phyloP scores from a whole-genome alignment of 2,797 vertebrate species.

The Centroberyx gerrardi region DNA sequence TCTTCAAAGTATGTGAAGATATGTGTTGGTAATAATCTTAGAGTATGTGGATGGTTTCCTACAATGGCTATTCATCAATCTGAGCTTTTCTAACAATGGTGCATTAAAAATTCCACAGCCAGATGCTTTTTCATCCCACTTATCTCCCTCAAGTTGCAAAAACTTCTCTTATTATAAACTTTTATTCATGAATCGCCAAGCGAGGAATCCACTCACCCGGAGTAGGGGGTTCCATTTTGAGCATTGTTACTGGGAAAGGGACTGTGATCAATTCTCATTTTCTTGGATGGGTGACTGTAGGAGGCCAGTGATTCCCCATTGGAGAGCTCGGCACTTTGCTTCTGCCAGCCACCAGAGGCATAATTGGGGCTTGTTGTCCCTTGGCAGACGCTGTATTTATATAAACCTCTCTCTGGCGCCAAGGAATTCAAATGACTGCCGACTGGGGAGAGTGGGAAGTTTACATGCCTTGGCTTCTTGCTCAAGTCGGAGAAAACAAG shows the following conservation, averaged over 20 bases:
- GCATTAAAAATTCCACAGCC: conserved; percentile 61
- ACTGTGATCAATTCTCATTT: conserved; percentile 89
- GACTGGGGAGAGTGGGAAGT: conserved; percentile 66
- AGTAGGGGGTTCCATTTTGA: conserved; percentile 66
- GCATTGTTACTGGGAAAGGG: conserved; percentile 73
- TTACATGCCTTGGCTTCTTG: conserved; percentile 72
- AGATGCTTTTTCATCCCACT: conserved; percentile 55
- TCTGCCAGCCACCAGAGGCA: conserved; percentile 82
- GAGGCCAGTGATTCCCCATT: conserved; percentile 78
- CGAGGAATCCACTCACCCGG: conserved; percentile 72
- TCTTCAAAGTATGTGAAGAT: conserved; percentile 17
- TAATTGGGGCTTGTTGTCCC: conserved; percentile 84
- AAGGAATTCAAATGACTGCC: conserved; percentile 79
- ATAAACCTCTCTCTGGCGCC: conserved; percentile 72
- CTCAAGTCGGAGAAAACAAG: conserved; percentile 91
- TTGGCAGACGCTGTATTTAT: conserved; percentile 73
- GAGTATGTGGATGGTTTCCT: conserved; percentile 29
- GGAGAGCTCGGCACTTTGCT: conserved; percentile 74
- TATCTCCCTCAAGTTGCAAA: conserved; percentile 72
- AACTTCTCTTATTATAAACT: conserved; percentile 77
- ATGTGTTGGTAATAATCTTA: conserved; percentile 29
- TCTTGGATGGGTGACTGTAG: conserved; percentile 90
- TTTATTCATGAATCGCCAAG: conserved; percentile 72
- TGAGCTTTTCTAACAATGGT: conserved; percentile 48
- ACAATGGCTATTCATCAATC: conserved; percentile 47